These are phyloP conservation scores for Acanthopleura granulata DNA, from an alignment of 2,888 invertebrate genomes.

Conservation along the genomic window DNA sequence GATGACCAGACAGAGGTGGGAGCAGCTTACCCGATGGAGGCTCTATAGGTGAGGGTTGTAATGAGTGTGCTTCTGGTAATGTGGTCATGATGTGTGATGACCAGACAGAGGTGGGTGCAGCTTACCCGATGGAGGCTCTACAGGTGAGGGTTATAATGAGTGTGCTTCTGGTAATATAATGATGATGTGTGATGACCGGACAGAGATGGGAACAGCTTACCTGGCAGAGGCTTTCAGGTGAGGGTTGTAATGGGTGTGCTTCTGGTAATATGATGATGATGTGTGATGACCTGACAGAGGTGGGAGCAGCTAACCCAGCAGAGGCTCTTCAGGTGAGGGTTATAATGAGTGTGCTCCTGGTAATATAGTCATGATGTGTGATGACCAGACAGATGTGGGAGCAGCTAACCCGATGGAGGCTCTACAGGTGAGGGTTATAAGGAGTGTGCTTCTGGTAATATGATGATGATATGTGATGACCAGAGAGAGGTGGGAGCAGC, in stretches of 20 bases:
- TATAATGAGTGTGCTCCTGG: constrained; percentile 22
- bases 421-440: constrained; percentile 55
- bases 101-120: no score
- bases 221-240: no score
- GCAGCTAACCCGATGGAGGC: constrained; percentile 61
- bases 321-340: constrained; percentile 59
- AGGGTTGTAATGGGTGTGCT: constrained; percentile 28
- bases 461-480: constrained; percentile 69
- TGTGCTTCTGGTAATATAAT: no score
- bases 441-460: constrained; percentile 40
- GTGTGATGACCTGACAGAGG: constrained; percentile 67
- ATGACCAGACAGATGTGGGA: constrained; percentile 65
- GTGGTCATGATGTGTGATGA: no score
- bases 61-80: no score
- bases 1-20: no score
- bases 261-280: constrained; percentile 44
- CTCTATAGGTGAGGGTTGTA: no score
- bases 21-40: no score
- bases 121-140: no score
- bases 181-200: no score
- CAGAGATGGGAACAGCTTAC: no score
- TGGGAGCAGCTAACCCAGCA: constrained; percentile 64
- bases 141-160: no score
- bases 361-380: constrained; percentile 67
- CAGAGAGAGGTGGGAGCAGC: constrained; percentile 65